Base-by-base conservation (phyloP, 2,113 vertebrate genomes). In the Oophaga pumilio region DNA sequence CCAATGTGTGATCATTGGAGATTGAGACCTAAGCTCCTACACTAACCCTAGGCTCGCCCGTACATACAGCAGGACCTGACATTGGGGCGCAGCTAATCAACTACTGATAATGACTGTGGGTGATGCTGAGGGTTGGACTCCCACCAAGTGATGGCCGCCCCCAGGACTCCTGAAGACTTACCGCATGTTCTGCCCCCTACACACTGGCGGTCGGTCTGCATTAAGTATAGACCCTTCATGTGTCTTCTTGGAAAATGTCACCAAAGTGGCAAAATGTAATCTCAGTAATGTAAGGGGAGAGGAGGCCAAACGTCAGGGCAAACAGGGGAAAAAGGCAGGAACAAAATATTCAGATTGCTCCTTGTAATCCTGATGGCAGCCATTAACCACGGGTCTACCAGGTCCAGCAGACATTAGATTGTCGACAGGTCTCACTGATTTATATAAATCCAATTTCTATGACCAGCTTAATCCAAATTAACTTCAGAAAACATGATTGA, bases 401-500 rank as follows among this genome's bases (percentile, higher is more conserved):
- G 62, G 62, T 24, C 8, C 9, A 2, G 11, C 24, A 66, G 62
- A n/a, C 62, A 2, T 66, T 24, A 24, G 22, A n/a, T n/a, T 24
- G 33, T 43, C 33, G n/a, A 68, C n/a, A 24, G 6, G 64, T 24
- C 24, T 13, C 24, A 68, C 15, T 69, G 68, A 69, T 13, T 26
- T 28, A 69, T 69, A 69, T 28, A 33, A 69, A 69, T 33, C 24
- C 14, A 69, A 69, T 28, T 7, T 33, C 68, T 6, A 26, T 69
- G 68, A 69, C 24, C 24, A 17, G 68, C 68, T 28, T 76, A 64
- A 66, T 74, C 60, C 84, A 85, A 28, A 64, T 52, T 50, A 64
- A 62, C 24, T 74, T 85, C 53, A 43, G 53, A 76, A 74, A 62
- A n/a, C 71, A 64, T 85, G 84, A 62, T 85, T 77, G 57, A 77